Evolutionary conservation across 1,140 invertebrate genomes (phyloP).

Genomic region (Hycleus phaleratus): DNA sequence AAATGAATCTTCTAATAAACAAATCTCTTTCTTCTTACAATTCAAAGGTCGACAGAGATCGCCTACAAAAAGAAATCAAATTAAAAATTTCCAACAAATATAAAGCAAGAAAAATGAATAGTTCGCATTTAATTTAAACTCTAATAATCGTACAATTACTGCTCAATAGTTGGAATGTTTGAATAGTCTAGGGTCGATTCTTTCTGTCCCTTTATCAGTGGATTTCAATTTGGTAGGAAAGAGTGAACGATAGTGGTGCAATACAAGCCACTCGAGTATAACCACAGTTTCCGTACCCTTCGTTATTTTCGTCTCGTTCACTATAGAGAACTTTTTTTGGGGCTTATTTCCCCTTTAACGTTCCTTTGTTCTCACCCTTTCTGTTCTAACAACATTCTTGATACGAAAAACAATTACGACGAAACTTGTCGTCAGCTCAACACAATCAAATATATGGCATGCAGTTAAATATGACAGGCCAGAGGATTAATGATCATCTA

Average conservation of each 20-base stretch:
- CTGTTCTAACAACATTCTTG: no score
- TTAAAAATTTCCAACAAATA: neutral
- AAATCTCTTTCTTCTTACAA: slow-evolving; percentile 82
- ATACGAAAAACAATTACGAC: slow-evolving; percentile 12
- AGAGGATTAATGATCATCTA: no score
- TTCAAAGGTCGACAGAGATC: slow-evolving; percentile 77
- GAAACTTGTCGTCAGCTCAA: neutral
- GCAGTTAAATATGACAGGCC: no score
- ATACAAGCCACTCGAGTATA: no score
- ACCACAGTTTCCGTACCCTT: no score
- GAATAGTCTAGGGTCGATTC: no score
- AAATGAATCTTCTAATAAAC: slow-evolving; percentile 74
- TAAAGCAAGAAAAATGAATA: neutral
- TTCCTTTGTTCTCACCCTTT: slow-evolving; percentile 10
- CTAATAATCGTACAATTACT: neutral
- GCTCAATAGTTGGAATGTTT: no score
- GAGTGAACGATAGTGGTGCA: no score
- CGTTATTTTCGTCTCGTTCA: no score
- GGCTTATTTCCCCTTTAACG: slow-evolving; percentile 10
- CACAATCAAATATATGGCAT: no score
- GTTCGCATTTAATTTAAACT: neutral
- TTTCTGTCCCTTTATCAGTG: no score
- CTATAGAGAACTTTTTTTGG: neutral
- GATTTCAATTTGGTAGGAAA: no score
- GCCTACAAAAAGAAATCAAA: slow-evolving; percentile 50